Base-by-base conservation (phyloP, 23 tunicate genomes). In the Aplidium turbinatum region DNA sequence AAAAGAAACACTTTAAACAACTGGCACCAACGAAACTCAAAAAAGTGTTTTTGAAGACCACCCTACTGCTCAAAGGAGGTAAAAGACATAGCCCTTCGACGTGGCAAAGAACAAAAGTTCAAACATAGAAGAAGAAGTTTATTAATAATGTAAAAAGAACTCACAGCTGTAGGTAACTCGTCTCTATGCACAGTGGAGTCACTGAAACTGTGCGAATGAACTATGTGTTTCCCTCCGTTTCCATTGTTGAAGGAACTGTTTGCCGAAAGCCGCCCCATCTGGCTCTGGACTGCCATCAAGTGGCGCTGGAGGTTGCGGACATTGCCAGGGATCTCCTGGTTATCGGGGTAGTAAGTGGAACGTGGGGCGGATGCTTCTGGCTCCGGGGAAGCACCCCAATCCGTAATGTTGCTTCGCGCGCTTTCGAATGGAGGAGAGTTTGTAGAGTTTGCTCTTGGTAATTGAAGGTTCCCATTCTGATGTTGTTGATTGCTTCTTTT, bases 161-260 rank as follows among this genome's bases (percentile, higher is more conserved):
- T 47, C 3, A 60, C 82, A 19, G 31, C 16, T 1, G 31, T 31
- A 30, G 68, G 31, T 18, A 24, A n/a, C 18, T 76, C 82, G 11
- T 76, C 82, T 1, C 58, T 23, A 34, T 31, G 31, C 42, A 39
- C 27, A 26, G 30, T 62, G 46, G 68, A 46, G 29, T 58, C 71
- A 54, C 75, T 65, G 63, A 80, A 65, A 58, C 85, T 70, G 51
- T 80, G 85, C 2, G 76, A 26, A 30, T 80, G 77, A 9, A 24
- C 24, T 4, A 57, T 18, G 1, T 33, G 55, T 28, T 58, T 68
- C 29, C 40, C 77, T 38, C 77, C 13, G 31, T 47, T 72, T 4
- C 87, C 87, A 42, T 81, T 81, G 51, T 81, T 81, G 56, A 81
- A 81, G 20, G 87, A 81, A 46, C 35, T 81, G 64, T 62, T 72